Percentiles rank a stretch among this genome's conserved stretches.
These are phyloP conservation scores for Drosophila biarmipes DNA, from an alignment of 1,140 invertebrate genomes.

Conservation along the genomic window DNA sequence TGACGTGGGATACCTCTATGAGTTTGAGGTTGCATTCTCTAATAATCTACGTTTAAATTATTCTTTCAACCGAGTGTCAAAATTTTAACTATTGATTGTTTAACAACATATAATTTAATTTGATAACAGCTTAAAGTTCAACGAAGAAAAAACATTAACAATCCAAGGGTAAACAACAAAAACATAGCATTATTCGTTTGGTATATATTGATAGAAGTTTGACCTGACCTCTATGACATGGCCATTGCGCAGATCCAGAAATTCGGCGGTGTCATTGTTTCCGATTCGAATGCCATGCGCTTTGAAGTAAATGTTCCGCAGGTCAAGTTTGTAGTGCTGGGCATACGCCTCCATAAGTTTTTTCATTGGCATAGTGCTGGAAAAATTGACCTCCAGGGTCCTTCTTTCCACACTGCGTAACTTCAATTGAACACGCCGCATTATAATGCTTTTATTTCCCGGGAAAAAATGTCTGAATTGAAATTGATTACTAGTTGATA, in stretches of 20 bases:
- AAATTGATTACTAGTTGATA: background rate
- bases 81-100: no score
- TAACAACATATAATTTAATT: no score
- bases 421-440: background rate
- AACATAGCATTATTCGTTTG: background rate
- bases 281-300: background rate
- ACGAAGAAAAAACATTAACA: no score
- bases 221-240: background rate
- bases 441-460: background rate
- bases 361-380: background rate
- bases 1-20: no score
- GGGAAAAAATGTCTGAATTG: background rate
- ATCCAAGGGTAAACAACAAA: background rate
- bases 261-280: background rate
- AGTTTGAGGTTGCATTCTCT: no score
- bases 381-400: background rate
- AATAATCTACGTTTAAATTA: no score
- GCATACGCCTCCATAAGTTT: background rate
- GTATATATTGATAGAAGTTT: background rate
- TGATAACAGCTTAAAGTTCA: background rate
- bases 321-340: background rate
- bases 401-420: conserved; percentile 26
- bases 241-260: background rate
- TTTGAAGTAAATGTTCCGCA: background rate
- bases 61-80: no score